These are phyloP conservation scores for Acanthurus tractus DNA, from an alignment of 2,797 vertebrate genomes.

Conservation along the genomic window DNA sequence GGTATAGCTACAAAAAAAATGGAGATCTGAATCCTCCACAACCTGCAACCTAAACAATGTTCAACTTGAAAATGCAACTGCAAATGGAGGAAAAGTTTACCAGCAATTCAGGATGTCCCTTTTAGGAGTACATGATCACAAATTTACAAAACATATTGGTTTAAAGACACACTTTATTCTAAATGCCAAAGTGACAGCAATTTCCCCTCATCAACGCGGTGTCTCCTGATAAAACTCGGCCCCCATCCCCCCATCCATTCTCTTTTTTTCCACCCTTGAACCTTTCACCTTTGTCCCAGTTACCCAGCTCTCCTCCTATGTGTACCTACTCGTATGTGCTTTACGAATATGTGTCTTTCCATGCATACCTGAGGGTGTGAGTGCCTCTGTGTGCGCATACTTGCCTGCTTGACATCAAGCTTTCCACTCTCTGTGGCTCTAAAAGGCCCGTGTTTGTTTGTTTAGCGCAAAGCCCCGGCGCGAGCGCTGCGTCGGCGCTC, in stretches of 20 bases:
- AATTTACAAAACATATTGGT: too few relatives aligned
- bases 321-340: constrained; percentile 27
- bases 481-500: constrained; percentile 58
- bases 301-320: constrained; percentile 28
- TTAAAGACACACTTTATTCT: not conserved
- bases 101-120: not conserved
- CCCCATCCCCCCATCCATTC: constrained; percentile 8
- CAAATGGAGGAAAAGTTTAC: not conserved
- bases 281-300: constrained; percentile 73
- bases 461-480: constrained; percentile 69
- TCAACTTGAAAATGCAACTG: not conserved
- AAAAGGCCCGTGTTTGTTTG: constrained; percentile 70
- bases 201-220: constrained; percentile 3
- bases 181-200: not conserved
- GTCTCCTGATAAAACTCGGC: not conserved
- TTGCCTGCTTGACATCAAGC: constrained; percentile 54
- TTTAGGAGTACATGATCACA: not conserved
- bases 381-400: constrained; percentile 26
- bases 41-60: not conserved
- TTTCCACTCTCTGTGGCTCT: constrained; percentile 46
- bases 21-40: not conserved
- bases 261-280: constrained; percentile 52
- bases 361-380: constrained; percentile 48
- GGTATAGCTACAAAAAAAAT: not conserved
- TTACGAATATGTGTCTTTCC: constrained; percentile 57